phyloP scores from a whole-genome alignment of 2,113 vertebrate species.

The Rhabdornis inornatus region DNA sequence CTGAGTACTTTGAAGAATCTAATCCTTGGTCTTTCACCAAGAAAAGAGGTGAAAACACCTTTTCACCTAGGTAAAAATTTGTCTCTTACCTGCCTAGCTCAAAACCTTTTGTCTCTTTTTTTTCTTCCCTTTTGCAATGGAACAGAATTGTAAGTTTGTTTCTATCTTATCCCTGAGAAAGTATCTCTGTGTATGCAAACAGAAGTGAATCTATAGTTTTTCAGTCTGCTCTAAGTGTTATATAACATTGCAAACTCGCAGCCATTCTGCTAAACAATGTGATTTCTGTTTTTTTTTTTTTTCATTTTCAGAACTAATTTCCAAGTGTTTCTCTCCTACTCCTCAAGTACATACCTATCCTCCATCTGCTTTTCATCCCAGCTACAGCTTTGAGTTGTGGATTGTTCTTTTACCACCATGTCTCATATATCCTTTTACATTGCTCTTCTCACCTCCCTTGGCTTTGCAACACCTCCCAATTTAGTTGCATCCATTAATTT shows the following conservation, averaged over 20 bases:
- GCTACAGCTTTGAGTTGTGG: neutral
- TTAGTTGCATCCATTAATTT: conserved; percentile 41
- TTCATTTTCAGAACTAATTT: neutral
- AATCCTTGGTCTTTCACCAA: neutral
- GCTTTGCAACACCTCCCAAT: conserved; percentile 31
- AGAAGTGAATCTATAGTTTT: neutral
- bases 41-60: neutral
- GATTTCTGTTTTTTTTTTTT: neutral
- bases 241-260: neutral
- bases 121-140: neutral
- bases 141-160: neutral
- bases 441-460: neutral
- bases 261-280: neutral
- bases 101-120: neutral
- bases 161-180: neutral
- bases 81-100: neutral
- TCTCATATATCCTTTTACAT: neutral
- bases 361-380: neutral
- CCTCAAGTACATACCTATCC: neutral
- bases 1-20: neutral
- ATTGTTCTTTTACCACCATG: neutral
- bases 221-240: neutral
- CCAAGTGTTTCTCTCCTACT: neutral
- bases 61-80: neutral
- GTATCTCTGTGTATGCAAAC: neutral